Base-by-base conservation (phyloP, 2,888 invertebrate species). In the Melangyna quadrimaculata region DNA sequence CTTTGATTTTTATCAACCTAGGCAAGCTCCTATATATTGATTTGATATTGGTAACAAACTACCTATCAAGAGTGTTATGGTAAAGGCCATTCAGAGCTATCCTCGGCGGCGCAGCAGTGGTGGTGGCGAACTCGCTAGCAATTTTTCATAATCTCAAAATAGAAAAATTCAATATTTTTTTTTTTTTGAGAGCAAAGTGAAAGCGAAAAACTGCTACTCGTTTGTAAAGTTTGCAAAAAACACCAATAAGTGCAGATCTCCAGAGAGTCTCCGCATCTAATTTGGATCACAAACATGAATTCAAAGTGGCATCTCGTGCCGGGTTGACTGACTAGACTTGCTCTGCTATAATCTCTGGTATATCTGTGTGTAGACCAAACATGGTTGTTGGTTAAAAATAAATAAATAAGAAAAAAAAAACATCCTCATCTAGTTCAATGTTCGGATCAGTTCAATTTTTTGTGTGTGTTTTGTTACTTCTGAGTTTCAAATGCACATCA, bases 171-270 rank as follows among this genome's bases (percentile, higher is more conserved):
- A 73, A n/a, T n/a, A n/a, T n/a, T n/a, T n/a, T n/a, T n/a, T n/a
- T n/a, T 65, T 80, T 87, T 88, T 84, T 88, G 87, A n/a, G 87
- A 87, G 88, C 79, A 87, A 87, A 88, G 88, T 87, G 88, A 88
- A 88, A 88, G 88, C 87, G 78, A 77, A 61, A 67, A n/a, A n/a
- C n/a, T n/a, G 51, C 57, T 70, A 53, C 37, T 27, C 8, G 27
- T 59, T 59, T 22, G 59, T 72, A 37, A 40, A 29, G 22, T 29
- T n/a, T 55, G 29, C 22, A 37, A 59, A 14, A 19, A 57, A 35
- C 12, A 45, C 10, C 27, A 45, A 77, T 32, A 24, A 83, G 53
- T 73, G 78, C 81, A 37, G 80, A 79, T 77, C 73, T 74, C 14
- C 57, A 27, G 48, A 57, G 37, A 78, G n/a, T 32, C 43, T 29